Evolutionary conservation across 1,140 invertebrate genomes (phyloP).

Genomic region (Mylabris phalerata): DNA sequence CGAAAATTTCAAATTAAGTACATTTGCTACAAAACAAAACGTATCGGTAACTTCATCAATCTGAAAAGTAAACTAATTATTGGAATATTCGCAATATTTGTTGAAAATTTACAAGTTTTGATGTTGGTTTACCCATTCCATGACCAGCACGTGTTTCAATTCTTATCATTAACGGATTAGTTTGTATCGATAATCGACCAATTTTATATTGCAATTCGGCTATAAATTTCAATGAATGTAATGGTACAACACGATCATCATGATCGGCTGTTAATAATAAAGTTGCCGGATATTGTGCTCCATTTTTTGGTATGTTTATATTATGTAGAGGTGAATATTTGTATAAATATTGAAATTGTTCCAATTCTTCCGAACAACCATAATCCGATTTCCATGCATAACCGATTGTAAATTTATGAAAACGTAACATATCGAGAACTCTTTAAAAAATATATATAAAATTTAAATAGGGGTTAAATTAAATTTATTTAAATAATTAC

Average conservation of each 20-base stretch:
- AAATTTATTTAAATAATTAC: conserved; percentile 5
- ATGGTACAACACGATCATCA: conserved; percentile 93
- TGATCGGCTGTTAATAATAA: conserved; percentile 93
- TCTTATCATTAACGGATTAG: conserved; percentile 81
- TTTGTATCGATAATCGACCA: conserved; percentile 57
- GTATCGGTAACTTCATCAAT: conserved; percentile 88
- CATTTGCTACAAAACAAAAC: conserved; percentile 76
- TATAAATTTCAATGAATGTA: conserved; percentile 93
- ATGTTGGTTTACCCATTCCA: conserved; percentile 92
- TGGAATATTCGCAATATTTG: conserved; percentile 9
- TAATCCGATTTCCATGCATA: conserved; percentile 96
- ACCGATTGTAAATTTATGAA: conserved; percentile 98
- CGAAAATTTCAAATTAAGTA: conserved; percentile 61
- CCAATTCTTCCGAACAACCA: conserved; percentile 81
- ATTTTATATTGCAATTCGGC: conserved; percentile 81
- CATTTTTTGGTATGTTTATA: conserved; percentile 57
- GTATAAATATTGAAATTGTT: conserved; percentile 82
- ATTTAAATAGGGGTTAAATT: not conserved
- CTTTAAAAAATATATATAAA: conserved; percentile 46
- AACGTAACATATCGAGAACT: conserved; percentile 95
- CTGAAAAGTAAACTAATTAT: conserved; percentile 48
- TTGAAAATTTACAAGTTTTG: conserved; percentile 65
- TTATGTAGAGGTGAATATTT: conserved; percentile 97
- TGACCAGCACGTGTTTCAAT: conserved; percentile 96
- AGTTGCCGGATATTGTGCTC: conserved; percentile 79